A percentile compares a stretch with the other conserved stretches of the same genome.
phyloP scores from a whole-genome alignment of 2,113 vertebrate genomes.

The Sinocyclocheilus anshuiensis region DNA sequence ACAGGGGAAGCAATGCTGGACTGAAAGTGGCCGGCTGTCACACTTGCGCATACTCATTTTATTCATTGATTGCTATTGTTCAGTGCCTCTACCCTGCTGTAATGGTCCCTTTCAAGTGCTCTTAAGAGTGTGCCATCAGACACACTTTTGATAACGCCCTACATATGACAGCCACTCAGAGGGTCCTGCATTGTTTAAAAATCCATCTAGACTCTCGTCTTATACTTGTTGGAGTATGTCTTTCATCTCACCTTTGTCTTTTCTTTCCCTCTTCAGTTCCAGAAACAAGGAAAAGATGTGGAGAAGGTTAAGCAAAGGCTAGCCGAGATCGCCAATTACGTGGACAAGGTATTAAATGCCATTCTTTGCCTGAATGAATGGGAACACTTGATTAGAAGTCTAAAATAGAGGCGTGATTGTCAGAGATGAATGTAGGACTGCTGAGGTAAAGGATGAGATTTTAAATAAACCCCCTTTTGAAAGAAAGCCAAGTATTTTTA shows the following conservation, averaged over 20 bases:
- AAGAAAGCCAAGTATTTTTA: slow-evolving; percentile 62
- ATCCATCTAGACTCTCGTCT: not conserved
- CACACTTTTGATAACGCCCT: not conserved
- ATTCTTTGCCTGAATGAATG: not conserved
- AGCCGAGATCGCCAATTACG: slow-evolving; percentile 97
- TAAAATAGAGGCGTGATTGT: slow-evolving; percentile 37
- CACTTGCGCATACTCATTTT: not conserved
- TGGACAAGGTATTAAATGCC: slow-evolving; percentile 86
- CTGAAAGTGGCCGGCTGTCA: not conserved
- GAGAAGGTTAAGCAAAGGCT: slow-evolving; percentile 95
- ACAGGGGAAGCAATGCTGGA: not conserved
- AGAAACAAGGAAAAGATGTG: slow-evolving; percentile 96
- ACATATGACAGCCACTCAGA: not conserved
- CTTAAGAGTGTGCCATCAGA: not conserved
- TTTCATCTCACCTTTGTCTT: not conserved
- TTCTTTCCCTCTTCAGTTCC: slow-evolving; percentile 78
- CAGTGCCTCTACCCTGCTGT: not conserved
- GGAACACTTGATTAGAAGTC: not conserved
- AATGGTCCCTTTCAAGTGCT: not conserved
- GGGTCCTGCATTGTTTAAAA: not conserved
- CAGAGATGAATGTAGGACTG: slow-evolving; percentile 7
- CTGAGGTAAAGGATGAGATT: not conserved
- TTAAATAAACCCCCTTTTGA: not conserved
- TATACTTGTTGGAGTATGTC: not conserved
- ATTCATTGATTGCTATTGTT: not conserved